A percentile compares a stretch with the other conserved stretches of the same genome.
Conservation (phyloP, 2,113 vertebrate species). For the Pteropus alecto region DNA sequence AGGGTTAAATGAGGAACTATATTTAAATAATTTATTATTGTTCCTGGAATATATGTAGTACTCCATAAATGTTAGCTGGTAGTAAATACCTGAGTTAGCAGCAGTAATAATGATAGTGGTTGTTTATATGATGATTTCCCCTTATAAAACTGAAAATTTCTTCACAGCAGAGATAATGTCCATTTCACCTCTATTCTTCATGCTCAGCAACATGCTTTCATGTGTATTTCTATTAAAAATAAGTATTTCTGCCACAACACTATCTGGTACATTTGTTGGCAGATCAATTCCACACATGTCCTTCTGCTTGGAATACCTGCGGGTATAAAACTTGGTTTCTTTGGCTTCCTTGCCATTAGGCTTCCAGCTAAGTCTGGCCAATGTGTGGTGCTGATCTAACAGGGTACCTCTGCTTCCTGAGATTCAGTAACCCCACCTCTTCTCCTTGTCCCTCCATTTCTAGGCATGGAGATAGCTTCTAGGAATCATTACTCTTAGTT, state of each 20-base stretch:
- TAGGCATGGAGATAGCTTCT: not conserved
- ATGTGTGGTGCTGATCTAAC: not conserved
- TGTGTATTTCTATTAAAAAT: not conserved
- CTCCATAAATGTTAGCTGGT: not conserved
- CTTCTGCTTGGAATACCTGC: not conserved
- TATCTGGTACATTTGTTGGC: not conserved
- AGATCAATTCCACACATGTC: not conserved
- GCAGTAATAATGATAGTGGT: not conserved
- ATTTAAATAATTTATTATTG: not conserved
- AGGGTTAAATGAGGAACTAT: not conserved
- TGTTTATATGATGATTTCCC: not conserved
- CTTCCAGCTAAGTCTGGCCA: not conserved
- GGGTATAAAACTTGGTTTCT: not conserved
- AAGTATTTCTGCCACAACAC: not conserved
- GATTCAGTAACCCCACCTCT: too few species aligned
- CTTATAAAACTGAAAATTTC: not conserved
- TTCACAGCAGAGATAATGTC: not conserved
- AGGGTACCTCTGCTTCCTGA: not conserved
- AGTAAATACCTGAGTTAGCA: not conserved
- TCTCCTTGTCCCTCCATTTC: not conserved
- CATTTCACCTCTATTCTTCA: not conserved
- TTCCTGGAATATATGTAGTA: not conserved
- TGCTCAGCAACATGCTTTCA: not conserved
- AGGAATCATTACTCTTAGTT: not conserved
- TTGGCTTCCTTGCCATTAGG: not conserved